Conservation (phyloP, 2,113 vertebrate genomes). For the Chunga burmeisteri region DNA sequence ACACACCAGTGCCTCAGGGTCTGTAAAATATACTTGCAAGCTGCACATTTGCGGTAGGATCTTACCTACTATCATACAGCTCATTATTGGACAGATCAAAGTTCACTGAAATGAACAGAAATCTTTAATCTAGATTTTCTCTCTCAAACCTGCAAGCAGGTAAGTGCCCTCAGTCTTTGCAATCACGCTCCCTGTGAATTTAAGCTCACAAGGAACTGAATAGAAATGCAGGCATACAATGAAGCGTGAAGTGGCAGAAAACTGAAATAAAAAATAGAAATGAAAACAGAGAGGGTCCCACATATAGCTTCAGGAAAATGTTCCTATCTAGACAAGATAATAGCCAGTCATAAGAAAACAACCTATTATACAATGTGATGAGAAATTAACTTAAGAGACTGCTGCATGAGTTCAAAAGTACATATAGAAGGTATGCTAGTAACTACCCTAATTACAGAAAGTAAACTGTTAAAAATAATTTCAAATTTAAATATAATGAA, state of each 20-base stretch:
- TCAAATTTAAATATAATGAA: not conserved
- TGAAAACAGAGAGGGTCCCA: not conserved
- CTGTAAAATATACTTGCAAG: not conserved
- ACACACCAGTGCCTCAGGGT: not conserved
- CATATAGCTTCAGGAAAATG: not conserved
- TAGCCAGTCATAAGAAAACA: not conserved
- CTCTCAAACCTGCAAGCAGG: not conserved
- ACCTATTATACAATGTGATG: not conserved
- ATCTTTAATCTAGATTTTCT: not conserved
- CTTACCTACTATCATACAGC: not conserved
- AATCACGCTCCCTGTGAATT: not conserved
- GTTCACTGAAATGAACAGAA: not conserved
- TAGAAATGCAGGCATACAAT: not conserved
- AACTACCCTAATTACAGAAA: not conserved
- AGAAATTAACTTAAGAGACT: not conserved
- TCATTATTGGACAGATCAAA: not conserved
- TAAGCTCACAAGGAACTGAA: not conserved
- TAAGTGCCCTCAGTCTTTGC: not conserved
- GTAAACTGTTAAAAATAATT: not conserved
- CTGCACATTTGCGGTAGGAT: fast-evolving
- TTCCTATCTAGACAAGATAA: not conserved
- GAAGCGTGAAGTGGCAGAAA: not conserved
- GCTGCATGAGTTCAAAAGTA: not conserved
- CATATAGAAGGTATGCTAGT: not conserved
- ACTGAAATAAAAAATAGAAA: not conserved